Base-by-base conservation (phyloP, 1,140 invertebrate genomes). In the Drosophila sp. region DNA sequence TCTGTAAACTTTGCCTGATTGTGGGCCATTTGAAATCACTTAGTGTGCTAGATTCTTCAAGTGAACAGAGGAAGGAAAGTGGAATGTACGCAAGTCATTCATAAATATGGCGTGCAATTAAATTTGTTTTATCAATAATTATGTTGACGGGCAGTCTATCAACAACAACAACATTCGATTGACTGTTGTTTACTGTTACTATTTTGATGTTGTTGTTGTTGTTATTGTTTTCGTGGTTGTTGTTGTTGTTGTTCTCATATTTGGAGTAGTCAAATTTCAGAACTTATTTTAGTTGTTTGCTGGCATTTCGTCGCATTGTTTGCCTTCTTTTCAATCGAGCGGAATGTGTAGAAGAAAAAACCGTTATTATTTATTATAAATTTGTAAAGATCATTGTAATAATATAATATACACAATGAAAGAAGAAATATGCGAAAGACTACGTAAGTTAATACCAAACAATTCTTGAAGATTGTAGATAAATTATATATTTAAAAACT, bases 101-200 rank as follows among this genome's bases (percentile, higher is more conserved):
- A 86, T 86, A 76, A 86, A 82, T 77, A 48, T 67, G 40, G 65
- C 75, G 66, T 79, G 54, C 58, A 78, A 77, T 87, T 76, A 73
- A 56, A 14, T 58, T 84, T 90, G 90, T 91, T 91, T 91, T 91
- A 89, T 91, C 90, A 91, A 91, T 91, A 91, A 89, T 79, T 91
- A 91, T 91, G 82, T 48, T 80, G 41, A 46, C 50, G 54, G 29
- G 58, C 58, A 61, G 48, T 63, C 54, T 66, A 76, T 38, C 61
- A 74, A 70, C 67, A 61, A 57, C 40, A 72, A 64, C 46, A 62
- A 66, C 21, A 67, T 34, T 56, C 32, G n/a, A 41, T 29, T 50
- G 41, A 50, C 25, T n/a, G 46, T 50, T 50, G 46, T 54, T 27
- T 36, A 65, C 80, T 80, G 77, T 86, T 84, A 72, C 72, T 83